Base-by-base conservation (phyloP, 1,140 invertebrate genomes). In the Scaptomyza hsui region DNA sequence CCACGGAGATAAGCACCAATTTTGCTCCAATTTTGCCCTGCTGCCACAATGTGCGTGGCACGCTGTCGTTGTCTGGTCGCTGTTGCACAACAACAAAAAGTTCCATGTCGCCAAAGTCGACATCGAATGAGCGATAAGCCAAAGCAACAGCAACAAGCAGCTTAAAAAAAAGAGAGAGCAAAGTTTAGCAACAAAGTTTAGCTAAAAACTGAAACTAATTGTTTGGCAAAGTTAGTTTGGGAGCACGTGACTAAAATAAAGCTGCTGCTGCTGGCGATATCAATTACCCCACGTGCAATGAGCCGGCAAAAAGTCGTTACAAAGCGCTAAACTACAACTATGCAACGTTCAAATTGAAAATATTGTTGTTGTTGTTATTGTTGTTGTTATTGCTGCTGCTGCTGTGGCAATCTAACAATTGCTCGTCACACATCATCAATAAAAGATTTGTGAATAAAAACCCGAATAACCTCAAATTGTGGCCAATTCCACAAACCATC, bases 361-460 rank as follows among this genome's bases (percentile, higher is more conserved):
- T n/a, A n/a, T 26, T 44, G 52, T 15, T 2, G n/a, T 16, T 37
- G 42, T 39, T 47, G 49, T 47, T 39, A 18, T 26, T 26, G 51
- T 13, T 35, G 32, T 12, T 12, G 3, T 12, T 32, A 3, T 10
- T 9, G 12, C 13, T 45, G 56, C 42, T 41, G 26, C 44, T 39
- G 32, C 26, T 26, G 51, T 16, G 41, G 47, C 13, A 45, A 64
- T 60, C 60, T 48, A 60, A 51, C 78, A 73, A 77, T 63, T 53
- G 73, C 60, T 78, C 81, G 77, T 75, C 73, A 67, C 77, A 85
- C 81, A 85, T 85, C 81, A 86, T 86, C 81, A 86, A 86, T 86
- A 86, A 86, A 81, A 75, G 77, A 86, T 86, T 81, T 68, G 64
- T 39, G 64, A 47, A 80, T 56, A 67, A 73, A 67, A 76, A 61